Percentiles rank a stretch among this genome's conserved stretches.
These are phyloP conservation scores for Pandemis cinnamomeana DNA, from an alignment of 2,888 invertebrate genomes.

Conservation along the genomic window DNA sequence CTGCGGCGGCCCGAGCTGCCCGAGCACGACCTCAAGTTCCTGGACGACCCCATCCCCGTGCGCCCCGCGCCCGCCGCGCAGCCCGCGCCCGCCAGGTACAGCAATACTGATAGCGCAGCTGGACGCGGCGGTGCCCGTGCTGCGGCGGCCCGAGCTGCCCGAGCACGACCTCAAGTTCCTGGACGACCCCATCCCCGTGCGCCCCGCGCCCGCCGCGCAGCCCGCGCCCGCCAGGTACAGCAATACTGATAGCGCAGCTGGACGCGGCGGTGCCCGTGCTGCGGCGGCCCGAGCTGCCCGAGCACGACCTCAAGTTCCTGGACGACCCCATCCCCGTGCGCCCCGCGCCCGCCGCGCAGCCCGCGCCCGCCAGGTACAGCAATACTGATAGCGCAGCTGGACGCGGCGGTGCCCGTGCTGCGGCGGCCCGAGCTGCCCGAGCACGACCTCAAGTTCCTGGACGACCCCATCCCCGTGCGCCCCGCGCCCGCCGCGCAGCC, in stretches of 20 bases:
- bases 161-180: slow-evolving; percentile 80
- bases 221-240: slow-evolving; percentile 15
- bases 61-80: slow-evolving; percentile 43
- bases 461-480: slow-evolving; percentile 73
- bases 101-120: slow-evolving; percentile 88
- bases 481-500: slow-evolving; percentile 32
- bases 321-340: slow-evolving; percentile 76
- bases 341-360: slow-evolving; percentile 39
- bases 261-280: slow-evolving; percentile 82
- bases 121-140: slow-evolving; percentile 81
- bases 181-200: slow-evolving; percentile 76
- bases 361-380: slow-evolving; percentile 16
- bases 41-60: slow-evolving; percentile 76
- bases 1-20: slow-evolving; percentile 63
- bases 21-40: slow-evolving; percentile 79
- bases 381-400: slow-evolving; percentile 89
- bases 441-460: slow-evolving; percentile 80
- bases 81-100: slow-evolving; percentile 18
- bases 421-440: slow-evolving; percentile 67
- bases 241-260: slow-evolving; percentile 88
- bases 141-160: slow-evolving; percentile 63
- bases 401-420: slow-evolving; percentile 77
- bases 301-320: slow-evolving; percentile 79
- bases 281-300: slow-evolving; percentile 65
- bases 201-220: slow-evolving; percentile 39